phyloP scores from a whole-genome alignment of 2,888 invertebrate species.

The Heliconius sara region DNA sequence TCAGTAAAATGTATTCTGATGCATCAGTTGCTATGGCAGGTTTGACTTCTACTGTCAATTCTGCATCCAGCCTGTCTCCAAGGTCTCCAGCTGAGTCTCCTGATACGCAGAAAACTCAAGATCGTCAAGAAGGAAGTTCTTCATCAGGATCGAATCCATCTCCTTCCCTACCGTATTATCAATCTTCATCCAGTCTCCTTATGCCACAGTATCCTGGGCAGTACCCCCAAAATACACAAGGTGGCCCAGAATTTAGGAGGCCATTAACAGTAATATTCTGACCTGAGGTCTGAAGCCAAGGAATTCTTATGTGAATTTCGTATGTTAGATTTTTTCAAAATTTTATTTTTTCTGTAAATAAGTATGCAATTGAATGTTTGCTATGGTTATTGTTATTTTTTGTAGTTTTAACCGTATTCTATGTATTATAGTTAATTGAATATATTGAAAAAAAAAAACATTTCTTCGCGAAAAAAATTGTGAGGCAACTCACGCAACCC shows the following conservation, averaged over 20 bases:
- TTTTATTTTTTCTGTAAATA: conserved; percentile 43
- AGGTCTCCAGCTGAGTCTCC: conserved; percentile 83
- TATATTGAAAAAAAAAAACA: background rate
- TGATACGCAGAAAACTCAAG: conserved; percentile 76
- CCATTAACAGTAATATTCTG: conserved; percentile 92
- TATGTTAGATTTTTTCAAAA: conserved; percentile 30
- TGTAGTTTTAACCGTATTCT: conserved; percentile 16
- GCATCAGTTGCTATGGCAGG: conserved; percentile 85
- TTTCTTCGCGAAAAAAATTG: conserved; percentile 18
- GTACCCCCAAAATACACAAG: conserved; percentile 83
- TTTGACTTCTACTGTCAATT: conserved; percentile 71
- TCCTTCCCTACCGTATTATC: conserved; percentile 85
- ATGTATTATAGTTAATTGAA: background rate
- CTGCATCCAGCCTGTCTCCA: conserved; percentile 76
- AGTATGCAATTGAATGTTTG: conserved; percentile 39
- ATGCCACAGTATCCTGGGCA: conserved; percentile 87
- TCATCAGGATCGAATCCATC: conserved; percentile 87
- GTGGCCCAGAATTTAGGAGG: conserved; percentile 88
- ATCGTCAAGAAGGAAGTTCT: conserved; percentile 83
- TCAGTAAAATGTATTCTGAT: conserved; percentile 87
- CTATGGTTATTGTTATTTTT: conserved; percentile 19
- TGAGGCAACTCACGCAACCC: conserved; percentile 41
- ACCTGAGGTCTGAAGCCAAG: conserved; percentile 84
- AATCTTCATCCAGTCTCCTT: conserved; percentile 83
- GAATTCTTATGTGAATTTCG: conserved; percentile 21